Base-by-base conservation (phyloP, 2,113 vertebrate genomes). In the Salminus brasiliensis region DNA sequence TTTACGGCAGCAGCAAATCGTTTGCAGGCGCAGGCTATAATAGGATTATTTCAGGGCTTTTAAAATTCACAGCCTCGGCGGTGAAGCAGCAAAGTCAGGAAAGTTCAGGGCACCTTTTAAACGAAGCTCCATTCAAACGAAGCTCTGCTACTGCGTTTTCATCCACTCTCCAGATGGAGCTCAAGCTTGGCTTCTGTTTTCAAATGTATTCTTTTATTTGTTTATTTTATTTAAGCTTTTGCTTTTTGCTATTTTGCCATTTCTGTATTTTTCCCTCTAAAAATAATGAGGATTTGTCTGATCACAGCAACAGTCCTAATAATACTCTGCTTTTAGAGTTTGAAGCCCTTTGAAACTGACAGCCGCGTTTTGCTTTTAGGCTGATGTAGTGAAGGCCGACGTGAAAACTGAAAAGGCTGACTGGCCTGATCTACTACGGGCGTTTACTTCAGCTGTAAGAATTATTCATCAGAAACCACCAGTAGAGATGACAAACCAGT, bases 21-120 rank as follows among this genome's bases (percentile, higher is more conserved):
- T 65, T 62, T 15, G 6, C 59, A 30, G 59, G 59, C 29, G 18
- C 59, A 36, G 21, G n/a, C 8, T 9, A 16, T 65, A 36, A 65
- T 65, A 9, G 32, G 60, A 65, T 65, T 65, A 65, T 65, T 65
- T 65, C 60, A 65, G 60, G 32, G 60, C 60, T 65, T 65, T 65
- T 36, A 36, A 36, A 36, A 65, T 34, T n/a, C 60, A 65, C 5
- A 30, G 59, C 59, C 18, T 65, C 32, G 9, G 30, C 60, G 10
- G 60, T 36, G 60, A 65, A 65, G 34, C 7, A 30, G 11, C 29
- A 30, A 62, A 1, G 29, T 62, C 59, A 1, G 32, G n/a, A 18
- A 53, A 53, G 5, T 36, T 18, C 18, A 10, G 60, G 60, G 5
- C 12, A 36, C 60, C 34, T 36, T 32, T 32, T 32, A 62, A 29